Base-by-base conservation (phyloP, 2,888 invertebrate genomes). In the Lottia gigantea region DNA sequence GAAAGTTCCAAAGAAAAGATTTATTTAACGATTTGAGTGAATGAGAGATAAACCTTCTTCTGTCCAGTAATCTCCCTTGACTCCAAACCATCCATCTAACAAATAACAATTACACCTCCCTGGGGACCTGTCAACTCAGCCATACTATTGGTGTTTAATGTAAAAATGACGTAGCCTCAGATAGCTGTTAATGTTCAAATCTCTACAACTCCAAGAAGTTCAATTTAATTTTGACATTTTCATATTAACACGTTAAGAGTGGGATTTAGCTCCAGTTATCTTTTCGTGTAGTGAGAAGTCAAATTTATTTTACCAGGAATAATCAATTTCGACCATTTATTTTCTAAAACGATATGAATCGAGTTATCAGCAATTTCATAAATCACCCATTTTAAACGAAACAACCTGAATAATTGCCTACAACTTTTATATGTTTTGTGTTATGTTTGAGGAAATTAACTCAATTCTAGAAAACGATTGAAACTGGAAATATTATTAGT, bases 201-300 rank as follows among this genome's bases (percentile, higher is more conserved):
- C 55, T 55, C 19, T 19, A 55, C 19, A 55, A 55, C 19, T 55
- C 23, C 19, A 23, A 55, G 19, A 23, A 55, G 55, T 55, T 55
- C 55, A 55, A 55, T 55, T 55, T 23, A 55, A 55, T 55, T 55
- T 55, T 55, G 55, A 55, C 55, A 55, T 55, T 55, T 55, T 55
- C 55, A 55, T 55, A 55, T 55, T 55, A 55, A 55, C 55, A 55
- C 55, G 19, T 23, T 55, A 55, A 55, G 55, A 55, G 55, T 19
- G 19, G 55, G 55, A 55, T 55, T 55, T 23, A 55, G 55, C 19
- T 23, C n/a, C 55, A 11, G 55, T 55, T 55, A 55, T 55, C 55
- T 55, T n/a, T 23, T 19, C 55, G 55, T 55, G 55, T 55, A 8
- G 55, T 55, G 55, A 55, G 23, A 55, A 55, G 55, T 55, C 55